These are phyloP conservation scores for Calvadosia cruxmelitensis DNA, from an alignment of 30 jellyfish, hydroid and myxozoan genomes.

Conservation along the genomic window DNA sequence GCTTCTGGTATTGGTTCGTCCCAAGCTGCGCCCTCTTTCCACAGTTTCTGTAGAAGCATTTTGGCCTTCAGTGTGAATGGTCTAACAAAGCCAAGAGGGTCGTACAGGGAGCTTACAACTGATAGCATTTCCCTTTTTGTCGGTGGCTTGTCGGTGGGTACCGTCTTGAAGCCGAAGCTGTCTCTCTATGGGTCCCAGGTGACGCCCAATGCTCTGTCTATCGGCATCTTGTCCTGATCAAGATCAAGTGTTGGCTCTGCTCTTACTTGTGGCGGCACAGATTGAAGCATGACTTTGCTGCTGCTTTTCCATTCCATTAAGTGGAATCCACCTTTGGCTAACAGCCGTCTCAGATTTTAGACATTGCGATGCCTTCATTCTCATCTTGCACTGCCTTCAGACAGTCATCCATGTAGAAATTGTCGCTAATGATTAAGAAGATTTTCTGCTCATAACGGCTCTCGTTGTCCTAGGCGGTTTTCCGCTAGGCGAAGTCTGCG, in stretches of 20 bases:
- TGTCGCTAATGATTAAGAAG: too few species aligned
- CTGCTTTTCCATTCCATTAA: constrained; percentile 31
- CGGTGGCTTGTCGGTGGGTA: constrained; percentile 12
- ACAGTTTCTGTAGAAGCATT: constrained; percentile 6
- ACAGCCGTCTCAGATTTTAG: constrained; percentile 14
- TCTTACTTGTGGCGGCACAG: constrained; percentile 22
- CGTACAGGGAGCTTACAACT: constrained; percentile 28
- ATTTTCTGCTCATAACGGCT: too few species aligned
- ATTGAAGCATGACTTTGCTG: constrained; percentile 12
- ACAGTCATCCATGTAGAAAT: too few species aligned
- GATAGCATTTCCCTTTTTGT: constrained; percentile 25
- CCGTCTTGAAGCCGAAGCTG: constrained; percentile 4
- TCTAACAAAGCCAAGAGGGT: constrained; percentile 29
- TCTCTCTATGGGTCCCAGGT: constrained; percentile 14
- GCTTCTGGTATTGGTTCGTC: constrained; percentile 24
- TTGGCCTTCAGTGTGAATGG: constrained; percentile 18
- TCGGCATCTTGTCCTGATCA: constrained; percentile 16
- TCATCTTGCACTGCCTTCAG: constrained; percentile 5
- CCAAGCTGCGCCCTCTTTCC: constrained; percentile 8
- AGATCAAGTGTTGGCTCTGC: constrained; percentile 19
- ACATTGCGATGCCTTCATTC: constrained; percentile 20
- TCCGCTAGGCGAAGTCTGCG: too few species aligned
- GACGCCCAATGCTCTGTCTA: constrained; percentile 28
- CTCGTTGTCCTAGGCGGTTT: too few species aligned
- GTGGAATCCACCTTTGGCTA: constrained; percentile 36